Evolutionary conservation across 1,140 invertebrate genomes (phyloP), one percentile per base, ranked within the genome.

Genomic region (Formica selysi): DNA sequence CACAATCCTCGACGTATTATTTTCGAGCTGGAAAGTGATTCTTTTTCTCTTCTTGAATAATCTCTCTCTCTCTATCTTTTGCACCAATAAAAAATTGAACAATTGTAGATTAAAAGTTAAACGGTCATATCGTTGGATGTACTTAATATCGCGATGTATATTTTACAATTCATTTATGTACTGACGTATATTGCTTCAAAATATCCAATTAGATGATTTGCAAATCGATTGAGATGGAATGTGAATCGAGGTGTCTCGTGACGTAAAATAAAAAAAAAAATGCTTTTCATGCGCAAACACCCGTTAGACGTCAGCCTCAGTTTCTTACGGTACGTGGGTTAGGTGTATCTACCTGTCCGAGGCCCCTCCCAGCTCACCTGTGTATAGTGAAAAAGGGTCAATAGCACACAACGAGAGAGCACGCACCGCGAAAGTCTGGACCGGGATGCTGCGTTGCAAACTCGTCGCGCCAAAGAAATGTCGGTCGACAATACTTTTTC

Each of bases 281-380:
- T 41, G 32, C 44, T 48, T 29, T 87, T 86, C 32, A 62, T n/a
- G 26, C 36, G 32, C 13, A 64, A 67, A 87, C 90, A 91, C 90
- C 90, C 90, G 91, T 86, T 91, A 89, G 76, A 85, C 51, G 67
- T 36, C 85, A 62, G 59, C 38, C 86, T 76, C 54, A 13, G 57
- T 84, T 76, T 87, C 91, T 90, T 89, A 90, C 90, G 91, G 87
- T 91, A 91, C 91, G 86, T 76, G 83, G 85, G 88, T 92, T 92
- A 90, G 91, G 91, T 92, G 91, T 92, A 92, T 91, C 91, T 92
- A 92, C 91, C 91, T 92, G 91, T 91, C 90, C 88, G 79, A 83
- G 86, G 80, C 89, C 91, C 91, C 91, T 91, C 90, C 91, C 87
- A 88, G 74, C 89, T 91, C 91, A 92, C 91, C 91, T 92, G 91